phyloP scores from a whole-genome alignment of 2,888 invertebrate species.

The Limulus polyphemus region DNA sequence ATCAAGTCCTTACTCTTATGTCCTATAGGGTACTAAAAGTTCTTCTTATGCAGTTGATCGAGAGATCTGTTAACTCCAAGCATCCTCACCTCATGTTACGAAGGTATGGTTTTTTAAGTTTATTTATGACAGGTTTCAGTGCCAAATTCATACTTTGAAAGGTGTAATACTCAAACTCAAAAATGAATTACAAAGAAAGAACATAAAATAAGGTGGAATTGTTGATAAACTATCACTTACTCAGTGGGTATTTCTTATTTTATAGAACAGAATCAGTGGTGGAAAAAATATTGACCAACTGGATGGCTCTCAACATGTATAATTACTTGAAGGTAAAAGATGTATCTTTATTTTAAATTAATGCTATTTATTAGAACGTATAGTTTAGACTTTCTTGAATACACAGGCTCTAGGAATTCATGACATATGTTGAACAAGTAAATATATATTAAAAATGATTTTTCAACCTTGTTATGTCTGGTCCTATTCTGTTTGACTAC shows the following conservation, averaged over 20 bases:
- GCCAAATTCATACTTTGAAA: not conserved
- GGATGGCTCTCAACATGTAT: slow-evolving; percentile 92
- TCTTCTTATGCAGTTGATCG: slow-evolving; percentile 74
- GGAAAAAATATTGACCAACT: slow-evolving; percentile 91
- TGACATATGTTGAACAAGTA: too few species aligned
- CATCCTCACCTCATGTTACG: slow-evolving; percentile 89
- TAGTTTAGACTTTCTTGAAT: too few species aligned
- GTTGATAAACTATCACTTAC: too few species aligned
- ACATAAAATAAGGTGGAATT: too few species aligned
- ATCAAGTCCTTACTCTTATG: not conserved
- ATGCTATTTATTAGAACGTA: too few species aligned
- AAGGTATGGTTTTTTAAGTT: slow-evolving; percentile 31
- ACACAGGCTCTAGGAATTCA: too few species aligned
- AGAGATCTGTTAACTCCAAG: slow-evolving; percentile 81
- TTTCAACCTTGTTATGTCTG: too few species aligned
- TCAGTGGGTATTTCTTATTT: not conserved
- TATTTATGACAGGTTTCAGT: not conserved
- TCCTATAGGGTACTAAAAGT: slow-evolving; percentile 56
- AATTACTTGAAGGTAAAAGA: slow-evolving; percentile 44
- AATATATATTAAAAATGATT: too few species aligned
- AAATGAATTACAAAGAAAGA: too few species aligned
- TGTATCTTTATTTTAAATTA: too few species aligned
- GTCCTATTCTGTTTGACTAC: too few species aligned
- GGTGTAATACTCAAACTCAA: too few species aligned
- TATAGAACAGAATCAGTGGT: slow-evolving; percentile 77